Percentiles rank a stretch among this genome's conserved stretches.
Evolutionary conservation across 1,140 invertebrate genomes (phyloP).

Genomic region (Samia ricini): DNA sequence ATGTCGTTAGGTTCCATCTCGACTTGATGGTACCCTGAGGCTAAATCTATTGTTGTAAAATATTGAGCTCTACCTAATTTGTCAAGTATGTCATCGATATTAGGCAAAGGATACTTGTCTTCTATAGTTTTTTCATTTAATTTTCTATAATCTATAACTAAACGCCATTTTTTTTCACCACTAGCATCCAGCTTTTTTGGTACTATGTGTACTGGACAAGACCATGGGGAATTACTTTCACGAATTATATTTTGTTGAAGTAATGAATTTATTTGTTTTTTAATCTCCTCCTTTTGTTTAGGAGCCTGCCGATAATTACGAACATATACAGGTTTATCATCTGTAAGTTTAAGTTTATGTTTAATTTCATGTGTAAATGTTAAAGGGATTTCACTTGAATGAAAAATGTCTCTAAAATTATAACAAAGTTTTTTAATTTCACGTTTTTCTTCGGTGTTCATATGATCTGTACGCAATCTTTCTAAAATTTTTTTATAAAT

Average conservation of each 20-base stretch:
- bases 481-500: constrained; percentile 19
- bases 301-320: constrained; percentile 28
- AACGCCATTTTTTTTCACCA: neutral
- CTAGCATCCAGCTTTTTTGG: constrained; percentile 2
- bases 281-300: constrained; percentile 2
- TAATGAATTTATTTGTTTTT: constrained; percentile 8
- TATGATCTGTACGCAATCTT: constrained; percentile 21
- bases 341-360: constrained; percentile 30
- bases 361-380: constrained; percentile 39
- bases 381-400: constrained; percentile 29
- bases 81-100: too few species aligned
- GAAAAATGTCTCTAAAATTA: constrained; percentile 33
- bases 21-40: too few species aligned
- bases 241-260: neutral
- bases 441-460: constrained; percentile 34
- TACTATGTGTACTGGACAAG: constrained; percentile 5
- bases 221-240: constrained; percentile 4
- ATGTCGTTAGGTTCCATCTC: too few species aligned
- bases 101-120: constrained; percentile 5
- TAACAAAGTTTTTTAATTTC: constrained; percentile 28
- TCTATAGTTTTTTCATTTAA: constrained; percentile 1
- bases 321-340: constrained; percentile 31
- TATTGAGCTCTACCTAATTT: neutral
- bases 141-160: constrained; percentile 2
- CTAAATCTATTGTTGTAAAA: constrained; percentile 5